Percentiles rank a stretch among this genome's conserved stretches.
phyloP scores from a whole-genome alignment of 2,113 vertebrate species.

The Morone chrysops region DNA sequence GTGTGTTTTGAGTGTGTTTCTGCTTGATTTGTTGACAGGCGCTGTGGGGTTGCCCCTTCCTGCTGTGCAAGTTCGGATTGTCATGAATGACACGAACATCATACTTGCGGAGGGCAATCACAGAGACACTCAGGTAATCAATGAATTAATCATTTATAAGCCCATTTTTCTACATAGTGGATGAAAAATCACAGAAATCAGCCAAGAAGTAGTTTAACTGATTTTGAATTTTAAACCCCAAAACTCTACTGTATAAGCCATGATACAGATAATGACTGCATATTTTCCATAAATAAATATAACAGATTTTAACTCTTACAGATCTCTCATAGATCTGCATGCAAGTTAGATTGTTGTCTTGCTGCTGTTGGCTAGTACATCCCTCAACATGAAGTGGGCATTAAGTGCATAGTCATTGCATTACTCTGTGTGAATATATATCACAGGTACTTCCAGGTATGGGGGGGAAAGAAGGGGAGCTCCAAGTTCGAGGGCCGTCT shows the following conservation, averaged over 20 bases:
- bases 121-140: slow-evolving; percentile 84
- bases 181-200: background rate
- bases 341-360: background rate
- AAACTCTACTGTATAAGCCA: background rate
- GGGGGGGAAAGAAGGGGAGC: slow-evolving; percentile 91
- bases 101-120: slow-evolving; percentile 87
- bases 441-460: slow-evolving; percentile 87
- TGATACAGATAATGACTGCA: background rate
- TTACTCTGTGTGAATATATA: slow-evolving; percentile 16
- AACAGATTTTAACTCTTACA: background rate
- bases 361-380: background rate
- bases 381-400: background rate
- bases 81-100: slow-evolving; percentile 79
- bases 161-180: background rate
- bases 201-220: background rate
- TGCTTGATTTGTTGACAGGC: slow-evolving; percentile 81
- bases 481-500: slow-evolving; percentile 88
- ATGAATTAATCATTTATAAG: background rate
- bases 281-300: background rate
- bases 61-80: slow-evolving; percentile 87
- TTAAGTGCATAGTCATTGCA: background rate
- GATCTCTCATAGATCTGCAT: background rate
- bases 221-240: background rate
- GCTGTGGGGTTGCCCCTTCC: slow-evolving; percentile 93
- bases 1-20: slow-evolving; percentile 19